Conservation (phyloP, 1,140 invertebrate species). For the Laupala kohalensis region DNA sequence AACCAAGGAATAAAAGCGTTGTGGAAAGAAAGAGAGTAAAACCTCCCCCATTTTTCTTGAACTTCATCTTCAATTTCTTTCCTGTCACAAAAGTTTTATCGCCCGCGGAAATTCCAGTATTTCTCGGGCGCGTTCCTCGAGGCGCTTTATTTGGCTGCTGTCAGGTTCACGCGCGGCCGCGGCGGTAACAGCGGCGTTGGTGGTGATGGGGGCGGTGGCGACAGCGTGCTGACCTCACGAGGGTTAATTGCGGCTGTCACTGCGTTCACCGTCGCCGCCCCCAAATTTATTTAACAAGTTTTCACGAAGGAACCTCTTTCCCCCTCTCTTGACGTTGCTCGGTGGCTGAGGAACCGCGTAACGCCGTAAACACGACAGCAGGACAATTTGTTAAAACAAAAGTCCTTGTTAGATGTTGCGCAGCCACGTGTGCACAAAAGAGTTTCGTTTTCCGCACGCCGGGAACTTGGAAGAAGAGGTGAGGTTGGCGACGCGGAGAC, state of each 20-base stretch:
- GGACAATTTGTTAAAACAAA: too few relatives aligned
- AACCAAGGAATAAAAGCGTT: too few relatives aligned
- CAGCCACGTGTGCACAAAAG: too few relatives aligned
- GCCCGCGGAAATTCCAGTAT: conserved; percentile 3
- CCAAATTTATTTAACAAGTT: conserved; percentile 11
- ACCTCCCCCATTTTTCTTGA: conserved; percentile 6
- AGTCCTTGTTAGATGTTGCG: too few relatives aligned
- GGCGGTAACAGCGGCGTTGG: background rate
- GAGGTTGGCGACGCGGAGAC: too few relatives aligned
- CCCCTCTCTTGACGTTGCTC: too few relatives aligned
- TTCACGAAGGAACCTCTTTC: background rate
- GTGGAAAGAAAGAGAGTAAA: too few relatives aligned
- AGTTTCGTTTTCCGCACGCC: too few relatives aligned
- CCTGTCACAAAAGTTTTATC: conserved; percentile 14
- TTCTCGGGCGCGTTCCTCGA: background rate
- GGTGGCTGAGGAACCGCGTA: too few relatives aligned
- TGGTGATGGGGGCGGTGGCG: background rate
- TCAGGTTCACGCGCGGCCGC: background rate
- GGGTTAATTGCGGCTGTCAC: conserved; percentile 9
- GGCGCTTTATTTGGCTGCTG: conserved; percentile 8
- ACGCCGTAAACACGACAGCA: too few relatives aligned
- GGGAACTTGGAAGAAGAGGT: too few relatives aligned
- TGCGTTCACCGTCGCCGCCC: background rate
- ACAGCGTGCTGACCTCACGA: background rate
- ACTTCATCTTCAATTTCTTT: conserved; percentile 14